Evolutionary conservation across 2,113 vertebrate species (phyloP).

Genomic region (Brachypteracias leptosomus): DNA sequence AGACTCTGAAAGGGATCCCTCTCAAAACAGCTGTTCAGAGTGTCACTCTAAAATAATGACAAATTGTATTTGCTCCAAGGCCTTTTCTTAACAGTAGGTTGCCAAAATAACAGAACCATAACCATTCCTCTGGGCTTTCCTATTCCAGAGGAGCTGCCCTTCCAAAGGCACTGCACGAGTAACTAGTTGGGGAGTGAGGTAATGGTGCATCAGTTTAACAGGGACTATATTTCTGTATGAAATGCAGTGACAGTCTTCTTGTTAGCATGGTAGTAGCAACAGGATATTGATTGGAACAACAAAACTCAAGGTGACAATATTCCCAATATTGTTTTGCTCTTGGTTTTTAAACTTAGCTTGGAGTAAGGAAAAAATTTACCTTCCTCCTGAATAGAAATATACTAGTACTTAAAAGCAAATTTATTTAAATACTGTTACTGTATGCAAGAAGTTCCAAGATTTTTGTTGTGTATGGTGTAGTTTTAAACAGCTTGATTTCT

Average conservation of each 20-base stretch:
- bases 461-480: rapidly evolving
- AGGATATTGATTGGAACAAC: neutral
- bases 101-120: neutral
- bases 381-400: neutral
- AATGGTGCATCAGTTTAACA: neutral
- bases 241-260: neutral
- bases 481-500: neutral
- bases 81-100: neutral
- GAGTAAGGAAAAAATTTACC: neutral
- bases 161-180: rapidly evolving
- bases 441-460: neutral
- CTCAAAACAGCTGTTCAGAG: neutral
- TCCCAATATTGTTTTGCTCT: neutral
- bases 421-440: neutral
- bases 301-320: neutral
- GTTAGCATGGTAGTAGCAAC: neutral
- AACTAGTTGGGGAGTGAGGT: neutral
- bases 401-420: neutral
- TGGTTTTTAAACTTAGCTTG: neutral
- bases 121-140: neutral
- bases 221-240: neutral
- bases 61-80: neutral
- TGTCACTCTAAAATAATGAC: neutral
- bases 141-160: neutral
- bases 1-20: neutral